Conservation (phyloP, 2,888 invertebrate species). For the Eledone cirrhosa region DNA sequence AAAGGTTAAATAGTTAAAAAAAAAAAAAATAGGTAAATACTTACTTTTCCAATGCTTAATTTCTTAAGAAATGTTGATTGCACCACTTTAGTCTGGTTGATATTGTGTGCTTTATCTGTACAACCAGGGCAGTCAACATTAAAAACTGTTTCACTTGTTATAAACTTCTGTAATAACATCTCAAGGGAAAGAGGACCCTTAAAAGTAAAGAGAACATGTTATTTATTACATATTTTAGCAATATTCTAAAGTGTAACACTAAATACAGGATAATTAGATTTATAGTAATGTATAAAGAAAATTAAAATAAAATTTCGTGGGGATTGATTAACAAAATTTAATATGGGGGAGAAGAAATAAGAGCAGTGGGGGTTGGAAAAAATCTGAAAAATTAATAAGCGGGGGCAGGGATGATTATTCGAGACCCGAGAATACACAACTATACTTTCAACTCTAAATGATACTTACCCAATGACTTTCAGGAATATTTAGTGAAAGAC, state of each 20-base stretch:
- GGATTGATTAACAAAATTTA: too few species aligned
- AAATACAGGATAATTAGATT: too few species aligned
- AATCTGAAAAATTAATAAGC: too few species aligned
- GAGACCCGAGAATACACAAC: too few species aligned
- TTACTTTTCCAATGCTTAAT: conserved; percentile 79
- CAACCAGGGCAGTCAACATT: conserved; percentile 86
- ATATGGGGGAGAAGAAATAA: too few species aligned
- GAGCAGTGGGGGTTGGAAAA: too few species aligned
- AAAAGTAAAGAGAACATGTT: conserved; percentile 12
- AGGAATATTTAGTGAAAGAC: conserved; percentile 77
- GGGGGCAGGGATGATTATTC: too few species aligned
- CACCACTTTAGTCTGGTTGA: conserved; percentile 36
- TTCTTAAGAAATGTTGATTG: conserved; percentile 77
- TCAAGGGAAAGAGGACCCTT: conserved; percentile 72
- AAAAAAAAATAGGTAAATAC: not conserved
- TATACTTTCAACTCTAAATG: too few species aligned
- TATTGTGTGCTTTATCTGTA: conserved; percentile 40
- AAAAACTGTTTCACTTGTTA: conserved; percentile 84
- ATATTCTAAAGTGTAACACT: too few species aligned
- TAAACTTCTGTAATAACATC: conserved; percentile 80
- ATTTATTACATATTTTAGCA: not conserved
- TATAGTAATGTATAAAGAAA: too few species aligned
- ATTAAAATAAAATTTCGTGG: too few species aligned
- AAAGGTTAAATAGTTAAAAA: too few species aligned
- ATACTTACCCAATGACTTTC: conserved; percentile 51